phyloP scores from a whole-genome alignment of 1,140 invertebrate species.

The Drosophila triauraria region DNA sequence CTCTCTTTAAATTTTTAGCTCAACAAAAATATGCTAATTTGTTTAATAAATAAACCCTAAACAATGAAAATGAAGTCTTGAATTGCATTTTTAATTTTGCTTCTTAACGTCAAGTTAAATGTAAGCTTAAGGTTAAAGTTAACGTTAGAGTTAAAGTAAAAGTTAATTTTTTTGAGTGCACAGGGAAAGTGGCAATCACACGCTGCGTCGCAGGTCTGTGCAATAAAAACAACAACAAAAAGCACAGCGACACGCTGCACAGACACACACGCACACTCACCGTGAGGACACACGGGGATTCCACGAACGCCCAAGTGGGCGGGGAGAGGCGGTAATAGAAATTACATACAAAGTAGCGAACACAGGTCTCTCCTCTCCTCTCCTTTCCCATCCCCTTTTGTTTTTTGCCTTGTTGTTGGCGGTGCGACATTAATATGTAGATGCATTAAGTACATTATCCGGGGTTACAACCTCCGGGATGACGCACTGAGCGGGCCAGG shows the following conservation, averaged over 20 bases:
- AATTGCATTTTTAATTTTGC: too few relatives aligned
- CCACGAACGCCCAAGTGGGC: constrained; percentile 29
- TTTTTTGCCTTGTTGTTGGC: constrained; percentile 47
- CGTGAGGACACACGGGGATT: constrained; percentile 49
- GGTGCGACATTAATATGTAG: constrained; percentile 83
- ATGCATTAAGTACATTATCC: constrained; percentile 85
- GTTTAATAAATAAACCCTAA: background rate
- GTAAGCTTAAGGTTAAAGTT: too few relatives aligned
- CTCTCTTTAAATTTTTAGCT: too few relatives aligned
- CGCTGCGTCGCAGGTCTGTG: constrained; percentile 50
- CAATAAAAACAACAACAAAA: constrained; percentile 75
- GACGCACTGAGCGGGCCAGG: constrained; percentile 43
- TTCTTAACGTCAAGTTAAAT: background rate
- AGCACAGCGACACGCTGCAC: constrained; percentile 60
- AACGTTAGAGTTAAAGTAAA: background rate
- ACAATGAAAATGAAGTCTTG: too few relatives aligned
- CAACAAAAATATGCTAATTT: too few relatives aligned
- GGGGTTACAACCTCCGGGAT: constrained; percentile 80
- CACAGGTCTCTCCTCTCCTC: constrained; percentile 4
- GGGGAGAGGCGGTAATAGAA: constrained; percentile 66
- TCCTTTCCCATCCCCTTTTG: background rate
- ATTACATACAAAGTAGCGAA: constrained; percentile 61
- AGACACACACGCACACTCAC: constrained; percentile 13
- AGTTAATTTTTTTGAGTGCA: constrained; percentile 9
- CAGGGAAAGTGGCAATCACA: constrained; percentile 62